Evolutionary conservation across 2,888 invertebrate genomes (phyloP), one percentile per base, ranked within the genome.

Genomic region (Patella depressa): DNA sequence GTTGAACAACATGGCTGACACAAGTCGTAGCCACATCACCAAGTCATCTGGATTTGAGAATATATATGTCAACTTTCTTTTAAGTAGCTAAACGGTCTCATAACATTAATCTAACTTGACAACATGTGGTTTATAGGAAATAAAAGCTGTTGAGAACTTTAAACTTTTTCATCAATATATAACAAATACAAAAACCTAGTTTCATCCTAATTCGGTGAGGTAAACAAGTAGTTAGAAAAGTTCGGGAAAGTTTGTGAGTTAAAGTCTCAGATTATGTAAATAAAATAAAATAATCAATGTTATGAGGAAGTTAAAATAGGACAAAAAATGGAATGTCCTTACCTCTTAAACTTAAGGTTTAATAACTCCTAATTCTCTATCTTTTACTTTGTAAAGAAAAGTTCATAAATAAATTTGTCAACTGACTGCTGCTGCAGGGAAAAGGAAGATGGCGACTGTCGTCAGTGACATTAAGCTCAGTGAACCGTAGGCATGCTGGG

Each of bases 391-490:
- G 45, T 45, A 45, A 45, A 45, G 45, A 45, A 45, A 45, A 45
- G 45, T 45, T 45, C 45, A 45, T 45, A 45, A 45, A 45, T 45
- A 45, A 45, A 45, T 45, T 69, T 57, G 76, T 76, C 76, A 76
- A 55, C 72, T 59, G 72, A 76, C 71, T 72, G 71, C 59, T 55
- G 34, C n/a, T 17, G 72, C n/a, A 45, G 65, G 65, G 19, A 53
- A 53, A 65, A 69, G 53, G 24, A 70, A 71, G 54, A 72, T 76
- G 71, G 55, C 71, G 72, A 55, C 71, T 34, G 72, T 71, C 76
- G 72, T 76, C 76, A 55, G 70, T 53, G 71, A 72, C 72, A 76
- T 72, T 76, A 59, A 53, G 71, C 71, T 57, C 71, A 53, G 45
- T 69, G 69, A 69, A 53, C n/a, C 53, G 15, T 69, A 45, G 29